Evolutionary conservation across 2,888 invertebrate genomes (phyloP), one percentile per base, ranked within the genome.

Genomic region (Unio pictorum): DNA sequence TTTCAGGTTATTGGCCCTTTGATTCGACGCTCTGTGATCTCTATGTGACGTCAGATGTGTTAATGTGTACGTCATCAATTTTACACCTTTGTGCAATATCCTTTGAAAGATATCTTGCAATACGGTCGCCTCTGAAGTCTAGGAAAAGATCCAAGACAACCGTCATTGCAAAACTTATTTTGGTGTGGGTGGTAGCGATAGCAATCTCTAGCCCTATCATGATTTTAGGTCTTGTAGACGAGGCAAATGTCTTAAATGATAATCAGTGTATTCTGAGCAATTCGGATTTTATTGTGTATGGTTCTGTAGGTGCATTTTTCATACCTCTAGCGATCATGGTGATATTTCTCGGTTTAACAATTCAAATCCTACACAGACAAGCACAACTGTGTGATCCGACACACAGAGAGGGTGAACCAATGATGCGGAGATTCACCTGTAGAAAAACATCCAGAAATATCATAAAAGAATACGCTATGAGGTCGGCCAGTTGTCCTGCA

Each of bases 241-340:
- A 94, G 78, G 92, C 93, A 61, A 95, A 88, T 78, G 81, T 89
- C n/a, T 78, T 88, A 34, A 74, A 75, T 94, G 91, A 94, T 94
- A 4, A 94, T 93, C 2, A 82, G 30, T 92, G 92, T 81, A 87
- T 87, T 68, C 90, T 92, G 26, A 81, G 74, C 73, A 89, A 89
- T 73, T 73, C 86, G 30, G 83, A 87, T 69, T 91, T 91, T 80
- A 87, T 96, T 90, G 93, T 96, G 71, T 96, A 96, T 82, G 98
- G 98, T 56, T 97, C 97, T 67, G 95, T 98, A 84, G 94, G 97
- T 83, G 96, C 97, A 81, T 98, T 98, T 91, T 97, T 98, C 92
- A 96, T 98, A 76, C 98, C 98, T 0, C 92, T 98, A 78, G 93
- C 94, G 59, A 97, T 99, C 80, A 98, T 98, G 98, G 92, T 97